These are phyloP conservation scores for Colius striatus DNA, from an alignment of 2,113 vertebrate genomes.

Conservation along the genomic window DNA sequence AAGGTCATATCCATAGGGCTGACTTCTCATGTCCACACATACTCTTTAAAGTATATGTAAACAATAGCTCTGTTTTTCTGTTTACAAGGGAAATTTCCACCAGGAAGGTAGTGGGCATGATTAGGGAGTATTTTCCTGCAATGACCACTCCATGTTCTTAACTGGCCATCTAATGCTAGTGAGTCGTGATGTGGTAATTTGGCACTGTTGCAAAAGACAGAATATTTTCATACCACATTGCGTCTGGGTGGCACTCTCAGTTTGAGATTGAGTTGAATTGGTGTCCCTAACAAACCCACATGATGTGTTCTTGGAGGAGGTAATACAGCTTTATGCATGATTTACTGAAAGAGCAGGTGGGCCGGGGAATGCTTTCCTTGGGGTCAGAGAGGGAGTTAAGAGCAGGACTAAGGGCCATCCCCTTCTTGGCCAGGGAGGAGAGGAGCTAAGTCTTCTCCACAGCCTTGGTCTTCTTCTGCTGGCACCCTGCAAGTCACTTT, in stretches of 20 bases:
- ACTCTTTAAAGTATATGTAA: neutral
- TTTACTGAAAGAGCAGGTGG: neutral
- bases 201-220: neutral
- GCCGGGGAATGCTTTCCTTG: neutral
- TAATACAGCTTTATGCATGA: neutral
- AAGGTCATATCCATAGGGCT: neutral
- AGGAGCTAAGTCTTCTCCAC: neutral
- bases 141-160: neutral
- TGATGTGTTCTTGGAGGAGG: neutral
- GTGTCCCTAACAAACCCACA: neutral
- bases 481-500: neutral
- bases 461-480: neutral
- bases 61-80: neutral
- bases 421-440: neutral
- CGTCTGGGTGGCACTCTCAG: neutral
- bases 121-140: neutral
- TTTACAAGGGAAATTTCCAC: neutral
- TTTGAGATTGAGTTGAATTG: neutral
- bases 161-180: neutral
- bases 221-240: neutral
- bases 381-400: neutral
- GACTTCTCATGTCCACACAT: neutral
- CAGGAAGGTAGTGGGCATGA: fast-evolving
- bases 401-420: neutral
- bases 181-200: neutral